These are phyloP conservation scores for Herpailurus yagouaroundi DNA, from an alignment of 2,113 vertebrate species.

Conservation along the genomic window DNA sequence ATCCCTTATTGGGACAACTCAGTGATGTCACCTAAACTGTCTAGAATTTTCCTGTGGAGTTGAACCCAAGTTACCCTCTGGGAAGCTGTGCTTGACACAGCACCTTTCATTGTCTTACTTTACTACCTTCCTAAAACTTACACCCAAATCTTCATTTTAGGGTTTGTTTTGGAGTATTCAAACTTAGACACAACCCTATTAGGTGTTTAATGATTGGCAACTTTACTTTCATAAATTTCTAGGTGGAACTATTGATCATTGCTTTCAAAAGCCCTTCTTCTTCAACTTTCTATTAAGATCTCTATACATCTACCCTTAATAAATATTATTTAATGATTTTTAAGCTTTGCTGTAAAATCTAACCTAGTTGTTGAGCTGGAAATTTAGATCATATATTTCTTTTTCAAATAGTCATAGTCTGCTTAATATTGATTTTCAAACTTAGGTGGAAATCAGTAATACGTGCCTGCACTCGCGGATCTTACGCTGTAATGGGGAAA, in stretches of 20 bases:
- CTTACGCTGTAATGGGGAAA: not conserved
- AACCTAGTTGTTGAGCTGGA: not conserved
- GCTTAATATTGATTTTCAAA: not conserved
- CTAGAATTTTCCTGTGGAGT: not conserved
- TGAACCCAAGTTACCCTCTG: not conserved
- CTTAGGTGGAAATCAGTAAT: not conserved
- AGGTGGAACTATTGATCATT: not conserved
- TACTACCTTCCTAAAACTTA: not conserved
- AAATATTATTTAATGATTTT: not conserved
- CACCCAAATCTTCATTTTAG: not conserved
- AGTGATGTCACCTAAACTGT: not conserved
- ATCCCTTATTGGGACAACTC: not conserved
- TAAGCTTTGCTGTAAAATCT: not conserved
- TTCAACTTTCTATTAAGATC: not conserved
- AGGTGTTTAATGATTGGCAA: not conserved
- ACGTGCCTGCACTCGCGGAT: not conserved
- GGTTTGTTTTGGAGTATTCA: not conserved
- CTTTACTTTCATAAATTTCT: not conserved
- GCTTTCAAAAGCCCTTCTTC: not conserved
- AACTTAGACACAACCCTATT: not conserved
- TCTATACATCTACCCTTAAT: not conserved
- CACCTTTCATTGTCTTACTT: not conserved
- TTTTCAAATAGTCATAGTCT: not conserved
- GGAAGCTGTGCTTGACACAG: not conserved
- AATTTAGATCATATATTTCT: not conserved